Evolutionary conservation across 2,888 invertebrate species (phyloP), one percentile per base, ranked within the genome.

Genomic region (Eilema sororculum): DNA sequence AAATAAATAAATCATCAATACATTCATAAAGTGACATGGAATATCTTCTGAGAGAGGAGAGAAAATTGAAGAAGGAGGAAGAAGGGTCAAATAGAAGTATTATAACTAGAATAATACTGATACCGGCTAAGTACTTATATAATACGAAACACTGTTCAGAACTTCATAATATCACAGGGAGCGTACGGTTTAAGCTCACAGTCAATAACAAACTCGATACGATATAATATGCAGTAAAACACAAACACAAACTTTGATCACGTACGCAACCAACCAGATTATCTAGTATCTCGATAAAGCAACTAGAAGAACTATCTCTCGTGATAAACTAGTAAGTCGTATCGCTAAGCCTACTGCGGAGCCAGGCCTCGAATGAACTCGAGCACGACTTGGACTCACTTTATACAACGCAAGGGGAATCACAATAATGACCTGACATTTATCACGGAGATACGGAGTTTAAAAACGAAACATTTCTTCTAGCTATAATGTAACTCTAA

Each of bases 351-450:
- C 28, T n/a, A 28, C 46, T 10, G 16, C 12, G 25, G 13, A 13
- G 20, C 13, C 13, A 52, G 30, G 5, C 13, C 41, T 30, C n/a
- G n/a, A 65, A 56, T 2, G 56, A 30, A 56, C 64, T 52, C 30
- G n/a, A 65, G 6, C 16, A 1, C 16, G 9, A 30, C 30, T 52
- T 13, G 52, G 28, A 65, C 28, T 52, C 64, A 30, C 64, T 52
- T n/a, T 28, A 13, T 52, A 41, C 33, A 37, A 37, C 22, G 25
- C 25, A n/a, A 22, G 28, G 10, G 25, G 28, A 52, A 65, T 65
- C 30, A 65, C 64, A 56, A 56, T 65, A 65, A 30, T 30, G n/a
- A 22, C 64, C 64, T 22, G 30, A 56, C 52, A 65, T 65, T 65
- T 65, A 65, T 65, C 52, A 52, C 22, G n/a, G n/a, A 30, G 22